A percentile compares a stretch with the other conserved stretches of the same genome.
phyloP scores from a whole-genome alignment of 2,113 vertebrate species.

The Antechinus stuartii region DNA sequence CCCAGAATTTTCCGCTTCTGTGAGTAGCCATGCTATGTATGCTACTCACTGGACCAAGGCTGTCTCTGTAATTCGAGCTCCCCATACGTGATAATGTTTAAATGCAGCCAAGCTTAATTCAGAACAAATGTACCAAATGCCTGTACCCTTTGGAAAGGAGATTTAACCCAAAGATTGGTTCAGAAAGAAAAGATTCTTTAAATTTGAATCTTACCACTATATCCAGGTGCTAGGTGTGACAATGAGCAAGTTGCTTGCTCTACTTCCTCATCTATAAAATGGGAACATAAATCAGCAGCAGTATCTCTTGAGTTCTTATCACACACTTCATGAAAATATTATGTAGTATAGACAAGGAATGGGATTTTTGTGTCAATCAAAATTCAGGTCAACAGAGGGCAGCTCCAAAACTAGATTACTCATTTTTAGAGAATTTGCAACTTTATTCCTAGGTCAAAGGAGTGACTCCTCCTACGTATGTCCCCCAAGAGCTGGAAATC shows the following conservation, averaged over 20 bases:
- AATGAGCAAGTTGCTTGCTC: background rate
- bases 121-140: slow-evolving; percentile 50
- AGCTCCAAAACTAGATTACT: background rate
- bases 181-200: background rate
- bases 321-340: background rate
- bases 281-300: too few relatives aligned
- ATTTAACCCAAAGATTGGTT: background rate
- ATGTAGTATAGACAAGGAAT: background rate
- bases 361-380: background rate
- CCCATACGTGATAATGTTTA: slow-evolving; percentile 3
- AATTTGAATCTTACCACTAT: background rate
- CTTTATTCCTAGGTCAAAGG: background rate
- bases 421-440: background rate
- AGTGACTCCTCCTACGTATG: background rate
- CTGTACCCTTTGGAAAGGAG: slow-evolving; percentile 51
- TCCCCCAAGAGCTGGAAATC: background rate
- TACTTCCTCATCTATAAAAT: background rate
- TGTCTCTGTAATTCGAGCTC: slow-evolving; percentile 61
- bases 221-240: background rate
- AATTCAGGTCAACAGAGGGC: background rate
- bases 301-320: background rate
- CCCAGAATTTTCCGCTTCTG: slow-evolving; percentile 65
- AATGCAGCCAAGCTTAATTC: slow-evolving; percentile 61
- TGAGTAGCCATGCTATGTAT: slow-evolving; percentile 12
- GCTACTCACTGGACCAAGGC: slow-evolving; percentile 40